A percentile compares a stretch with the other conserved stretches of the same genome.
Evolutionary conservation across 2,797 vertebrate genomes (phyloP).

Genomic region (Alcedo quadribrachys): DNA sequence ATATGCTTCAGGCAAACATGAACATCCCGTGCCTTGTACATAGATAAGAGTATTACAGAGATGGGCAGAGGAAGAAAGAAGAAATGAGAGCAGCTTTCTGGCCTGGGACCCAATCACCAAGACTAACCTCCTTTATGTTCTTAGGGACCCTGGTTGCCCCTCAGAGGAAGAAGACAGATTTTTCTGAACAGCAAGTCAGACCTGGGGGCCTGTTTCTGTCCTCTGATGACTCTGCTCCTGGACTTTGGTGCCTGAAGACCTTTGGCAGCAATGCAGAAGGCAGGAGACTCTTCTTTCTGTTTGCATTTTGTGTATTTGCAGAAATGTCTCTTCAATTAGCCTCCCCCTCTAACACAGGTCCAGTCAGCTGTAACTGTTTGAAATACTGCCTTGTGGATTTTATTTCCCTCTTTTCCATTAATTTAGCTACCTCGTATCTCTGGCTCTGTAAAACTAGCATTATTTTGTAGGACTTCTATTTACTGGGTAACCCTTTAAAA

Average conservation of each 20-base stretch:
- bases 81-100: neutral
- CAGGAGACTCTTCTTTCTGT: neutral
- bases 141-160: neutral
- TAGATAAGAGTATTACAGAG: neutral
- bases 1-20: slow-evolving; percentile 32
- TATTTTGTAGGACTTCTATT: neutral
- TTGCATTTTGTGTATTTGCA: neutral
- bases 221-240: neutral
- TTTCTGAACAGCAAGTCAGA: neutral
- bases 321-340: neutral
- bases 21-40: neutral
- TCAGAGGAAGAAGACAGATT: neutral
- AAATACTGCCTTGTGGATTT: neutral
- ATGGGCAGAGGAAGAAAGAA: neutral
- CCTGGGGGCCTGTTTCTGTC: neutral
- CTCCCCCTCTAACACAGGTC: neutral
- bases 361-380: neutral
- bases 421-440: neutral
- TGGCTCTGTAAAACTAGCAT: neutral
- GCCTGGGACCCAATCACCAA: neutral
- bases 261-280: neutral
- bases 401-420: neutral
- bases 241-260: neutral
- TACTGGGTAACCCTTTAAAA: neutral
- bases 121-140: neutral